A percentile compares a stretch with the other conserved stretches of the same genome.
Conservation (phyloP, 2,113 vertebrate species). For the Catharus bicknelli region DNA sequence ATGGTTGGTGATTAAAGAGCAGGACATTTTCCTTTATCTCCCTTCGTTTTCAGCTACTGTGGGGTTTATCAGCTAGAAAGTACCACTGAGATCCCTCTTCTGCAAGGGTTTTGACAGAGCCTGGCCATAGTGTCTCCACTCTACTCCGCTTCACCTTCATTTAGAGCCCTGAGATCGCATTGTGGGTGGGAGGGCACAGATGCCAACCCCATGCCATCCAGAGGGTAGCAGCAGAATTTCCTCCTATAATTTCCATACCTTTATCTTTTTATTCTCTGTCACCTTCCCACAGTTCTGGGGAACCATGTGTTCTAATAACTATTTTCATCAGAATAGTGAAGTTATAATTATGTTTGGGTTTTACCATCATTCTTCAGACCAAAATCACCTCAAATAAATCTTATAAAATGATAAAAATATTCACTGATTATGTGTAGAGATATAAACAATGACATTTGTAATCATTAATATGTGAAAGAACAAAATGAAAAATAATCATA, state of each 20-base stretch:
- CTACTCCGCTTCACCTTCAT: neutral
- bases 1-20: neutral
- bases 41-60: neutral
- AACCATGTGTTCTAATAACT: neutral
- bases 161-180: neutral
- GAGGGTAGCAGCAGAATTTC: neutral
- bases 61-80: neutral
- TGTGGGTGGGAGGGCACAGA: neutral
- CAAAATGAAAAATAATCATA: neutral
- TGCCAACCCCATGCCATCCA: neutral
- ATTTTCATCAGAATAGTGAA: neutral
- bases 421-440: neutral
- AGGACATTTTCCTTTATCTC: neutral
- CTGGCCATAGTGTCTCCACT: neutral
- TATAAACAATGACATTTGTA: neutral
- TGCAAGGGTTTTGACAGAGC: neutral
- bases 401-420: neutral
- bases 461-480: neutral
- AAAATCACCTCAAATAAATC: neutral
- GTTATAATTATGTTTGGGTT: neutral
- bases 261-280: neutral
- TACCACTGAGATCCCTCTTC: neutral
- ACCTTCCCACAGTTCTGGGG: neutral
- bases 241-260: neutral
- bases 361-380: neutral